These are phyloP conservation scores for Sebastes cheni DNA, from an alignment of 2,797 vertebrate genomes.

Conservation along the genomic window DNA sequence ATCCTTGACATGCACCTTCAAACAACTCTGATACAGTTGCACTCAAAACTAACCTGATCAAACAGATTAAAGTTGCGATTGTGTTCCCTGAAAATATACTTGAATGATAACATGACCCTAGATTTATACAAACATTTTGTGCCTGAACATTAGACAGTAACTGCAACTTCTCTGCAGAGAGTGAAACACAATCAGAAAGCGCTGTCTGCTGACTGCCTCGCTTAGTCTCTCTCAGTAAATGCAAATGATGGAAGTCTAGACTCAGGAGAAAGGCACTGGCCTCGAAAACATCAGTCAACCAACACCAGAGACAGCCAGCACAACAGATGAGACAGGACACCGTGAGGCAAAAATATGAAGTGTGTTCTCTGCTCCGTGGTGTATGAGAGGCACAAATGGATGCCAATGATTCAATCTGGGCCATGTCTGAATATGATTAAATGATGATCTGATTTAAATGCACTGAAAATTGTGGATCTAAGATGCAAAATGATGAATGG, in stretches of 20 bases:
- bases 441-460: slow-evolving; percentile 37
- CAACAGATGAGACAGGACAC: slow-evolving; percentile 38
- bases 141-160: not conserved
- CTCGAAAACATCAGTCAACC: slow-evolving; percentile 27
- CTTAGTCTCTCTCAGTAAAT: slow-evolving; percentile 29
- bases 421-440: slow-evolving; percentile 21
- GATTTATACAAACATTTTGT: not conserved
- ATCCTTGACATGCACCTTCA: slow-evolving; percentile 52
- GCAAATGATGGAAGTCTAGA: slow-evolving; percentile 48
- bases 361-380: slow-evolving; percentile 36
- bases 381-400: slow-evolving; percentile 7
- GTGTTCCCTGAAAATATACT: not conserved
- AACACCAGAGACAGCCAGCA: slow-evolving; percentile 23
- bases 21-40: slow-evolving; percentile 21
- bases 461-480: not conserved
- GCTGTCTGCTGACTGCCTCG: slow-evolving; percentile 12
- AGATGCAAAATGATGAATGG: slow-evolving; percentile 41
- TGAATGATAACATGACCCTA: not conserved
- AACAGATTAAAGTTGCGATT: slow-evolving; percentile 18
- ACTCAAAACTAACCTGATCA: slow-evolving; percentile 32
- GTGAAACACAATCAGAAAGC: slow-evolving; percentile 23
- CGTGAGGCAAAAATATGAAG: slow-evolving; percentile 15
- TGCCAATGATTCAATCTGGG: slow-evolving; percentile 20
- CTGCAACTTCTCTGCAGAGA: not conserved
- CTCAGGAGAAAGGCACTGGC: slow-evolving; percentile 23